A percentile compares a stretch with the other conserved stretches of the same genome.
Conservation (phyloP, 2,888 invertebrate genomes). For the Eilema griseolum region DNA sequence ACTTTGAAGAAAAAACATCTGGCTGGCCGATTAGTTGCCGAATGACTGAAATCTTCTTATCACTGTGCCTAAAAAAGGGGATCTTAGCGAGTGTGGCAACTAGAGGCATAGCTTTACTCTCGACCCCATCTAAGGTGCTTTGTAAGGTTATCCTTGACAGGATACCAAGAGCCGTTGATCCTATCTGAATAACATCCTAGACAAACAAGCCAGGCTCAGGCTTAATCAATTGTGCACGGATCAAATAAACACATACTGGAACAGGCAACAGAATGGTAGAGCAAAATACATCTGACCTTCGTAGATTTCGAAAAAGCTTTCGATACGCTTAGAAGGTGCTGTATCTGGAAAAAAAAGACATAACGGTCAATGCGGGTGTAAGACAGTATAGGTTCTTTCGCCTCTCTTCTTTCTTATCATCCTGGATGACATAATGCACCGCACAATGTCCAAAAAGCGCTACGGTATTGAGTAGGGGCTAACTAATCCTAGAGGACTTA, state of each 20-base stretch:
- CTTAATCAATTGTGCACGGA: background rate
- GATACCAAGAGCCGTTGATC: background rate
- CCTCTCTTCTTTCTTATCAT: too few relatives aligned
- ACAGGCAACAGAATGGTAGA: slow-evolving; percentile 2
- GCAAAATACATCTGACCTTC: background rate
- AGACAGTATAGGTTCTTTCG: too few relatives aligned
- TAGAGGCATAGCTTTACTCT: background rate
- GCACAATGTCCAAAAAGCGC: too few relatives aligned
- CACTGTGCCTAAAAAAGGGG: too few relatives aligned
- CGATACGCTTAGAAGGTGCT: background rate
- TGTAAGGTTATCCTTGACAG: background rate
- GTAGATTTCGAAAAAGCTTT: slow-evolving; percentile 3
- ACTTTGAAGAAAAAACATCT: too few relatives aligned
- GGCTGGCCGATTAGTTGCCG: too few relatives aligned
- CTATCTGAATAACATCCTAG: background rate
- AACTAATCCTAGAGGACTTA: too few relatives aligned
- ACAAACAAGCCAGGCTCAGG: background rate
- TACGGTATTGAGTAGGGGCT: too few relatives aligned
- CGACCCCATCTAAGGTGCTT: background rate
- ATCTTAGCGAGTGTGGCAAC: too few relatives aligned
- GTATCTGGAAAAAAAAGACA: background rate
- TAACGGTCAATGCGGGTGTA: too few relatives aligned
- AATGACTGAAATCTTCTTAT: too few relatives aligned
- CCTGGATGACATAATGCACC: too few relatives aligned
- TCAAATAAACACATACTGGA: background rate